A percentile compares a stretch with the other conserved stretches of the same genome.
Conservation (phyloP, 2,888 invertebrate genomes). For the Apodemia mormo region DNA sequence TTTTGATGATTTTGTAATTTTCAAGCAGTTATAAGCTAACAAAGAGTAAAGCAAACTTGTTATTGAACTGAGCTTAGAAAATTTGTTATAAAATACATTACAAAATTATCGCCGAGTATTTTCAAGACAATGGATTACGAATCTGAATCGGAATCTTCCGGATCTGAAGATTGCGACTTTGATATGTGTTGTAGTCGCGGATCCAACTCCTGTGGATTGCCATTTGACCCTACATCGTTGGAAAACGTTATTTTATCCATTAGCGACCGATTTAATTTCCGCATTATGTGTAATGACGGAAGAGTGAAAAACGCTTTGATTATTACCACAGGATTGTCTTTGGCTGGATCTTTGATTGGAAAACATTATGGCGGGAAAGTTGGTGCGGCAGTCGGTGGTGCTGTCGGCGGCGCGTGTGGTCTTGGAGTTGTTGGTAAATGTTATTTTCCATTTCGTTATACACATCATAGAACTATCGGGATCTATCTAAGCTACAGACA, state of each 20-base stretch:
- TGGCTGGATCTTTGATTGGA: slow-evolving; percentile 67
- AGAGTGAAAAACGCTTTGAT: slow-evolving; percentile 52
- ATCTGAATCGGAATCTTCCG: slow-evolving; percentile 42
- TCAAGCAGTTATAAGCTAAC: too few species aligned
- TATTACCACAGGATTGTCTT: slow-evolving; percentile 60
- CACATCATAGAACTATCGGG: not conserved
- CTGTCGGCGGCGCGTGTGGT: slow-evolving; percentile 67
- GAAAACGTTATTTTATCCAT: slow-evolving; percentile 63
- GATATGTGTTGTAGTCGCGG: slow-evolving; percentile 47
- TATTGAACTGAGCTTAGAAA: too few species aligned
- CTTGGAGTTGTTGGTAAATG: slow-evolving; percentile 65
- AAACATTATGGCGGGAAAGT: slow-evolving; percentile 66
- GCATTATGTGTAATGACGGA: slow-evolving; percentile 54
- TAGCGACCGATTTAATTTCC: slow-evolving; percentile 64
- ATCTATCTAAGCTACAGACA: too few species aligned
- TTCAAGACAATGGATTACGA: not conserved
- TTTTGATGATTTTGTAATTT: too few species aligned
- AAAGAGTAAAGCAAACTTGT: too few species aligned
- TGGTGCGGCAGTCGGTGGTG: slow-evolving; percentile 66
- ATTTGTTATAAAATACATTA: too few species aligned
- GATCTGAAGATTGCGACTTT: slow-evolving; percentile 49
- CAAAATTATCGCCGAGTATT: not conserved
- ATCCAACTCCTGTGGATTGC: slow-evolving; percentile 43
- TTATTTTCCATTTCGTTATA: slow-evolving; percentile 18
- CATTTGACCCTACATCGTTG: slow-evolving; percentile 56